Conservation (phyloP, 2,888 invertebrate species). For the Epinotia ramella region DNA sequence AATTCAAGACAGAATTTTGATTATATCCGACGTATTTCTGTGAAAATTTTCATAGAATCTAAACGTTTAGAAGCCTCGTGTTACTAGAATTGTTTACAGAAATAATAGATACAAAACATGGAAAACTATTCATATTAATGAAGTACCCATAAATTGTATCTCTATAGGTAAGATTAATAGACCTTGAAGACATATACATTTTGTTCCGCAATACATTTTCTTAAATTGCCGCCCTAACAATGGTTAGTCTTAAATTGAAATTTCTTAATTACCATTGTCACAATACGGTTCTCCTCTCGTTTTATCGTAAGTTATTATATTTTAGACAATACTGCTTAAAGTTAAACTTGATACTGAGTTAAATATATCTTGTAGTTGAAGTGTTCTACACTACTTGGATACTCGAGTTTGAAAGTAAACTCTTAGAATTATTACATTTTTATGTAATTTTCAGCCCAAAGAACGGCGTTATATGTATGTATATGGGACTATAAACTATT, state of each 20-base stretch:
- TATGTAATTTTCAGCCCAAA: too few relatives aligned
- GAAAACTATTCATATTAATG: neutral
- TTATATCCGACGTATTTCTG: too few relatives aligned
- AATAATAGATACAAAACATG: neutral
- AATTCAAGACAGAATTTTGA: too few relatives aligned
- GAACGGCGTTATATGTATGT: too few relatives aligned
- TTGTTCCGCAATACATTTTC: slow-evolving; percentile 6
- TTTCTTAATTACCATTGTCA: slow-evolving; percentile 23
- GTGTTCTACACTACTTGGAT: too few relatives aligned
- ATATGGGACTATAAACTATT: too few relatives aligned
- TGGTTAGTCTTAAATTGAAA: slow-evolving; percentile 34
- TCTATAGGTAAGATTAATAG: neutral
- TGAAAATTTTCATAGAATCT: too few relatives aligned
- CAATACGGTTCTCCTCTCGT: slow-evolving; percentile 27
- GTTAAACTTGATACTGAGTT: neutral
- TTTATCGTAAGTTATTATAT: slow-evolving; percentile 31
- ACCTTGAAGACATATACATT: neutral
- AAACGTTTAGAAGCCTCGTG: too few relatives aligned
- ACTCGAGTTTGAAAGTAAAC: too few relatives aligned
- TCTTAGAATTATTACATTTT: too few relatives aligned
- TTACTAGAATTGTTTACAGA: too few relatives aligned
- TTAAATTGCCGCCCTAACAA: slow-evolving; percentile 16
- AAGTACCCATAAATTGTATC: neutral
- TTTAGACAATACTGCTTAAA: slow-evolving; percentile 16
- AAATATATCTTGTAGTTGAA: too few relatives aligned